These are phyloP conservation scores for Boulengeromyrus knoepffleri DNA, from an alignment of 2,113 vertebrate genomes.

Conservation along the genomic window DNA sequence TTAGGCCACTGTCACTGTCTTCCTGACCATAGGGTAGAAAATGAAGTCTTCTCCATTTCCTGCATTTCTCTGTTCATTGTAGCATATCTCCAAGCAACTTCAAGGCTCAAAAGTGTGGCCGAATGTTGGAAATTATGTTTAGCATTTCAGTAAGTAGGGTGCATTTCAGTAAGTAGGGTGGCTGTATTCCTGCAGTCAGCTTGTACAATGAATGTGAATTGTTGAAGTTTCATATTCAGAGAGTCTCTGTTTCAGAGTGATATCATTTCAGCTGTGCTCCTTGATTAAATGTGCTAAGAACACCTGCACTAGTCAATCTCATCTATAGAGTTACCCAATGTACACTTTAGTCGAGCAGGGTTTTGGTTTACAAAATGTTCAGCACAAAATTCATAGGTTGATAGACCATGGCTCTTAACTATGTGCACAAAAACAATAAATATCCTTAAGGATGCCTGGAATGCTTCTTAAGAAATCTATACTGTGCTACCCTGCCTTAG, in stretches of 20 bases:
- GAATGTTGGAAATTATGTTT: constrained; percentile 7
- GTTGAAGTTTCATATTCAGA: constrained; percentile 26
- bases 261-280: background rate
- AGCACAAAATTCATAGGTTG: constrained; percentile 38
- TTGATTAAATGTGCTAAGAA: background rate
- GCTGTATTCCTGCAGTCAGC: background rate
- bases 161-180: background rate
- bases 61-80: constrained; percentile 17
- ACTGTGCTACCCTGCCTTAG: constrained; percentile 20
- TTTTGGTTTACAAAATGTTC: constrained; percentile 16
- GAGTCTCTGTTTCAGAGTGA: constrained; percentile 12
- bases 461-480: constrained; percentile 29
- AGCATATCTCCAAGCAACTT: constrained; percentile 22
- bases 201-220: background rate
- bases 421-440: constrained; percentile 21
- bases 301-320: background rate
- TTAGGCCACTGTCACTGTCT: constrained; percentile 9
- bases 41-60: constrained; percentile 17
- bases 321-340: background rate
- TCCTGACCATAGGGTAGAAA: constrained; percentile 15
- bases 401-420: constrained; percentile 8
- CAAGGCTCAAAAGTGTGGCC: constrained; percentile 21
- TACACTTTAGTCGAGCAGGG: background rate
- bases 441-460: constrained; percentile 24
- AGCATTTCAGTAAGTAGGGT: background rate